Percentiles rank a stretch among this genome's conserved stretches.
Evolutionary conservation across 37 sponge, comb jelly and placozoan species (phyloP).

Genomic region (Tethya wilhelma): DNA sequence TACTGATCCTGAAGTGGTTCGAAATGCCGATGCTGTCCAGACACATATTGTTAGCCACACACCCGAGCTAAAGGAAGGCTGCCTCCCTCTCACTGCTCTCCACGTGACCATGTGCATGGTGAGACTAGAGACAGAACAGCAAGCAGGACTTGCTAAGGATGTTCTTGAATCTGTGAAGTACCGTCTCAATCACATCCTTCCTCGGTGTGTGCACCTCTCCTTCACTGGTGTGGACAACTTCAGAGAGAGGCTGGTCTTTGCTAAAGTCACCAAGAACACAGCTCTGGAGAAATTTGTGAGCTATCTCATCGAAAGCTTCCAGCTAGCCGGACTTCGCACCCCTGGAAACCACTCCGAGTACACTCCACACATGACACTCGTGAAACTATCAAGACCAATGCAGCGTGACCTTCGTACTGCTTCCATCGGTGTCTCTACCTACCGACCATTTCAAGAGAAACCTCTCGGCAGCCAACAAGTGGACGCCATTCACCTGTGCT

Average conservation of each 20-base stretch:
- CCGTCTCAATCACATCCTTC: conserved; percentile 64
- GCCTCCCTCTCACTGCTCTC: conserved; percentile 61
- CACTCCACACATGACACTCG: conserved; percentile 87
- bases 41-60: conserved; percentile 31
- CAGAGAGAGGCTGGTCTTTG: conserved; percentile 65
- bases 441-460: conserved; percentile 32
- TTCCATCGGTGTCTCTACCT: conserved; percentile 34
- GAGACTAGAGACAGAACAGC: conserved; percentile 54
- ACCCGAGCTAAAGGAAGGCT: conserved; percentile 71
- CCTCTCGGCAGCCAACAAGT: conserved; percentile 61
- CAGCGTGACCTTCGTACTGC: conserved; percentile 45
- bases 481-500: conserved; percentile 56
- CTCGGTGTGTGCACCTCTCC: conserved; percentile 34
- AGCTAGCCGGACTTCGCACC: conserved; percentile 74
- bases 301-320: conserved; percentile 63
- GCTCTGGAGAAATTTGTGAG: conserved; percentile 64
- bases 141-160: conserved; percentile 46
- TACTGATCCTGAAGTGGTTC: conserved; percentile 41
- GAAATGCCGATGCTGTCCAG: conserved; percentile 53
- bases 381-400: conserved; percentile 83
- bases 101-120: conserved; percentile 90
- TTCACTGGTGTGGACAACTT: conserved; percentile 80
- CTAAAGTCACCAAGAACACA: conserved; percentile 38
- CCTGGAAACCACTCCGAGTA: conserved; percentile 84
- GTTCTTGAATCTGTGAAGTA: conserved; percentile 54